These are phyloP conservation scores for Tragelaphus buxtoni DNA, from an alignment of 2,113 vertebrate genomes.

Conservation along the genomic window DNA sequence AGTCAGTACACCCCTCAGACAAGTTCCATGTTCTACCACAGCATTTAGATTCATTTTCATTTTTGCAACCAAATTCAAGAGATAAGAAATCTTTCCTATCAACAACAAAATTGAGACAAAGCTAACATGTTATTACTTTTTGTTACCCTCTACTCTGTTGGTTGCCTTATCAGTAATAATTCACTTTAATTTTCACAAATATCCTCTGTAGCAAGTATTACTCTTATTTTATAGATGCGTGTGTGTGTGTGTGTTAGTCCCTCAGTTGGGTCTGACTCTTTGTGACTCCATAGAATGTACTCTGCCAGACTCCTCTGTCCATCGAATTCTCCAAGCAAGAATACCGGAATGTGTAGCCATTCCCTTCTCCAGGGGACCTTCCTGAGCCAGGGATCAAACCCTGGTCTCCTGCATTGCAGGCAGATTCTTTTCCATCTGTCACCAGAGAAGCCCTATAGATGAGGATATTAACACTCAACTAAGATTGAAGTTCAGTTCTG, in stretches of 20 bases:
- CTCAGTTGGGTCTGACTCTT: background rate
- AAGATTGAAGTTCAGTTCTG: conserved; percentile 51
- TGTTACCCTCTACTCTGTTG: background rate
- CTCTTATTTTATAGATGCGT: background rate
- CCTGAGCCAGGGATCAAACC: background rate
- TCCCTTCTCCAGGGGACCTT: background rate
- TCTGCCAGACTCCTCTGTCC: background rate
- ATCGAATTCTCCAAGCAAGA: background rate
- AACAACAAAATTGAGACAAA: background rate
- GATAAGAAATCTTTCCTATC: background rate
- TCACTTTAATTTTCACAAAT: conserved; percentile 23
- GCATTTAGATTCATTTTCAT: background rate
- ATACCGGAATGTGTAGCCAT: background rate
- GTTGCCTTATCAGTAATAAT: background rate
- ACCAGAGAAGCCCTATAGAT: background rate
- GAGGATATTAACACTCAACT: conserved; percentile 21
- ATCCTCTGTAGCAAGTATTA: background rate
- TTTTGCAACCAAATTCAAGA: background rate
- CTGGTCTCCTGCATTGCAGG: background rate
- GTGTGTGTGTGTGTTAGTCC: background rate
- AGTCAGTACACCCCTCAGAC: background rate
- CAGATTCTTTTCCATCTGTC: background rate
- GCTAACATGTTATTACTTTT: background rate
- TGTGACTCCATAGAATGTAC: background rate
- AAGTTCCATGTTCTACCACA: background rate